Evolutionary conservation across 2,888 invertebrate genomes (phyloP).

Genomic region (Maniola hyperantus): DNA sequence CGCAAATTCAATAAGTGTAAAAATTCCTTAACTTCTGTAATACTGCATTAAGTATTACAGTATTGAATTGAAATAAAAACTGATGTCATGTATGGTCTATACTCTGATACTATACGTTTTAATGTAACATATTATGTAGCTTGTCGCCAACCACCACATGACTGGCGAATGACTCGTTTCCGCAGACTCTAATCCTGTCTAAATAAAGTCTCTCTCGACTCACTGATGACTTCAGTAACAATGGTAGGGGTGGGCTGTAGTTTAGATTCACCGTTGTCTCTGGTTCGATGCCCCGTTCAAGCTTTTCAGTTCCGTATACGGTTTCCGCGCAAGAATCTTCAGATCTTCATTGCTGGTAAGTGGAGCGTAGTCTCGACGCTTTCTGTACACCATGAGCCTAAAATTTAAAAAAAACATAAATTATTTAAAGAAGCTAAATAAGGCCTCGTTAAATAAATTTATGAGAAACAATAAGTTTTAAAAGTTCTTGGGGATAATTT

Average conservation of each 20-base stretch:
- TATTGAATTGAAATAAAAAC: too few relatives aligned
- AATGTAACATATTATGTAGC: too few relatives aligned
- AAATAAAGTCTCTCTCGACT: not conserved
- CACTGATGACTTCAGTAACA: constrained; percentile 9
- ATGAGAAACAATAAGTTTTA: not conserved
- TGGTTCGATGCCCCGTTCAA: constrained; percentile 64
- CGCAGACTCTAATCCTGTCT: not conserved
- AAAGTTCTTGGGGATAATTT: not conserved
- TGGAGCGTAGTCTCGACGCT: constrained; percentile 59
- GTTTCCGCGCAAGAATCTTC: constrained; percentile 60
- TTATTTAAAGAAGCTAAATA: not conserved
- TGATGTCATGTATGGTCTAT: too few relatives aligned
- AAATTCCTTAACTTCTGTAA: too few relatives aligned
- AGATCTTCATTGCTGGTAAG: constrained; percentile 59
- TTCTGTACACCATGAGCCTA: constrained; percentile 76
- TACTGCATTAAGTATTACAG: too few relatives aligned
- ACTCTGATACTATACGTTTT: too few relatives aligned
- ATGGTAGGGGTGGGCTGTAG: constrained; percentile 42
- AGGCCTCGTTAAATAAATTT: not conserved
- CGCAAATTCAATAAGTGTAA: too few relatives aligned
- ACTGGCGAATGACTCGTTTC: not conserved
- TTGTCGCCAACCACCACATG: too few relatives aligned
- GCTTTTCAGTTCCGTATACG: constrained; percentile 72
- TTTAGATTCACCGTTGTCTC: constrained; percentile 57
- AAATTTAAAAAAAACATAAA: constrained; percentile 43